These are phyloP conservation scores for Stenichneumon culpator DNA, from an alignment of 2,888 invertebrate species.

Conservation along the genomic window DNA sequence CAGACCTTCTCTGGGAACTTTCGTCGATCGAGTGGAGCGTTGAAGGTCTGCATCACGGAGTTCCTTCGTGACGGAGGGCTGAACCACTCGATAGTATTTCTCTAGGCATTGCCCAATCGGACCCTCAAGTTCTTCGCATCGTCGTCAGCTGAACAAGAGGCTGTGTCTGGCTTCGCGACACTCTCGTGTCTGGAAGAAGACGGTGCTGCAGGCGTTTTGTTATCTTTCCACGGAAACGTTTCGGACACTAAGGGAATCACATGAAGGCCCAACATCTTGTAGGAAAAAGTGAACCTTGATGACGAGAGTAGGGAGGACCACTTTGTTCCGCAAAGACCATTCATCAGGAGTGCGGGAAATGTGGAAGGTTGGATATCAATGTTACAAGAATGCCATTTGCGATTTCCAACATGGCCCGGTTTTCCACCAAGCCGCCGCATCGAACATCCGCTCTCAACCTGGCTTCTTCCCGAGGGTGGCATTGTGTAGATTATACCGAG, in stretches of 20 bases:
- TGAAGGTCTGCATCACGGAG: neutral
- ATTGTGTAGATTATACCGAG: slow-evolving; percentile 80
- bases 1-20: slow-evolving; percentile 15
- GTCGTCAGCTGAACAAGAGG: neutral
- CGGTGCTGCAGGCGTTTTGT: slow-evolving; percentile 51
- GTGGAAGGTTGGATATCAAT: slow-evolving; percentile 55
- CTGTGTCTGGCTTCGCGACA: neutral
- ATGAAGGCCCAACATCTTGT: slow-evolving; percentile 16
- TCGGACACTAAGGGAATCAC: neutral
- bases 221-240: slow-evolving; percentile 57
- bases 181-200: neutral
- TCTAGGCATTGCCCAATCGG: neutral
- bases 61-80: neutral
- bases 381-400: slow-evolving; percentile 63
- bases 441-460: slow-evolving; percentile 45
- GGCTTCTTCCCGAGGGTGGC: slow-evolving; percentile 74
- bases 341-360: neutral
- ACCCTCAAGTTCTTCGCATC: neutral
- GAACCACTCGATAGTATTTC: slow-evolving; percentile 39
- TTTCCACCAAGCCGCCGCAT: slow-evolving; percentile 44
- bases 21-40: slow-evolving; percentile 20
- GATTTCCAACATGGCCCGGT: slow-evolving; percentile 69
- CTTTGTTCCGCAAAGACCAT: neutral
- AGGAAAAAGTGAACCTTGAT: slow-evolving; percentile 4
- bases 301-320: neutral